Evolutionary conservation across 2,888 invertebrate genomes (phyloP).

Genomic region (Junonia oenone): DNA sequence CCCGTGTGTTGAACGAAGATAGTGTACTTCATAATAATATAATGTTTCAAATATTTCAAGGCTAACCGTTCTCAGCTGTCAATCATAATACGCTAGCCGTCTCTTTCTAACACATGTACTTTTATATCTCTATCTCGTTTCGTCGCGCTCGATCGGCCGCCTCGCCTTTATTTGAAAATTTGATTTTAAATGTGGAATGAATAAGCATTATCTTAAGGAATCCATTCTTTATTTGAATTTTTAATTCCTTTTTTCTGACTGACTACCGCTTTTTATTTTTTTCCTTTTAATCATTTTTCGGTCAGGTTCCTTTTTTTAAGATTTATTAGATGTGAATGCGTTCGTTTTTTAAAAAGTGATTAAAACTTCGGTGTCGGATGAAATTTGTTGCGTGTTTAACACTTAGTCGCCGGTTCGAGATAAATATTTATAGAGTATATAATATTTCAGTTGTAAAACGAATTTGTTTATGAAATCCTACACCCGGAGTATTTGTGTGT

Average conservation of each 20-base stretch:
- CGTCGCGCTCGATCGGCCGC: slow-evolving; percentile 64
- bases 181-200: slow-evolving; percentile 80
- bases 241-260: slow-evolving; percentile 70
- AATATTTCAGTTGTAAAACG: slow-evolving; percentile 21
- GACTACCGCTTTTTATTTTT: slow-evolving; percentile 67
- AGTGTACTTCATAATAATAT: slow-evolving; percentile 80
- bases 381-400: slow-evolving; percentile 12
- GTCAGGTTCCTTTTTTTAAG: slow-evolving; percentile 50
- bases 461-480: slow-evolving; percentile 53
- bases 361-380: slow-evolving; percentile 16
- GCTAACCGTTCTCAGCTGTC: slow-evolving; percentile 80
- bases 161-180: slow-evolving; percentile 77
- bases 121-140: slow-evolving; percentile 49
- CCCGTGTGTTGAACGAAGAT: slow-evolving; percentile 64
- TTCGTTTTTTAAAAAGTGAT: slow-evolving; percentile 34
- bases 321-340: slow-evolving; percentile 70
- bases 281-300: slow-evolving; percentile 54
- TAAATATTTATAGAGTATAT: slow-evolving; percentile 19
- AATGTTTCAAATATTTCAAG: slow-evolving; percentile 81
- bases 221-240: slow-evolving; percentile 75
- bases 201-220: slow-evolving; percentile 78
- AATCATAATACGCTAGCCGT: slow-evolving; percentile 77
- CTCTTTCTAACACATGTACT: slow-evolving; percentile 56
- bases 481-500: slow-evolving; percentile 36
- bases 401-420: slow-evolving; percentile 11